Percentiles rank a stretch among this genome's conserved stretches.
These are phyloP conservation scores for Cecidostiba fungosa DNA, from an alignment of 2,888 invertebrate species.

Conservation along the genomic window DNA sequence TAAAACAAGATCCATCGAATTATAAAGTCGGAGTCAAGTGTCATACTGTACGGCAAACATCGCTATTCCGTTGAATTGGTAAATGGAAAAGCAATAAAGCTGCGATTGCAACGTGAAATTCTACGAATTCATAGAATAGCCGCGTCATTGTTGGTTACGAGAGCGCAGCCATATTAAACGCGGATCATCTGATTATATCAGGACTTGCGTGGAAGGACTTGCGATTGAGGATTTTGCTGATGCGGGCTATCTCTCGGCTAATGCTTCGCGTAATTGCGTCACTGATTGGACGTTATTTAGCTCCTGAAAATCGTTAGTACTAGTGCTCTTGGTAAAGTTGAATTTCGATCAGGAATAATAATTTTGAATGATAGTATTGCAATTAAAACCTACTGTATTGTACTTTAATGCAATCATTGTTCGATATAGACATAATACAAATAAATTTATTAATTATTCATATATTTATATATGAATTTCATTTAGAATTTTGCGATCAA, in stretches of 20 bases:
- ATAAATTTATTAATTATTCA: too few relatives aligned
- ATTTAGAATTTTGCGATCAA: too few relatives aligned
- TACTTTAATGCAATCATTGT: too few relatives aligned
- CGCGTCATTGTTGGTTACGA: neutral
- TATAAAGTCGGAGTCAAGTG: neutral
- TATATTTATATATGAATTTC: too few relatives aligned
- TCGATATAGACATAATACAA: too few relatives aligned
- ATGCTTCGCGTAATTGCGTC: constrained; percentile 45
- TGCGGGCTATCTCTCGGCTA: neutral
- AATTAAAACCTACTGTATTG: too few relatives aligned
- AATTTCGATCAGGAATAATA: neutral
- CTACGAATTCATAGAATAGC: neutral
- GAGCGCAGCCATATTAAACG: constrained; percentile 19
- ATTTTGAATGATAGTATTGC: too few relatives aligned
- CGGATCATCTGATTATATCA: constrained; percentile 51
- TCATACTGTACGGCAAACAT: too few relatives aligned
- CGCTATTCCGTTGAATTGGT: neutral
- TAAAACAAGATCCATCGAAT: neutral
- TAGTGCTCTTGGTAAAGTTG: neutral
- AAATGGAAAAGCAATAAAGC: neutral
- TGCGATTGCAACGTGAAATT: neutral
- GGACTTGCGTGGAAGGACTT: neutral
- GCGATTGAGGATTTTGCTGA: neutral
- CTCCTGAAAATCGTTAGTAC: constrained; percentile 39
- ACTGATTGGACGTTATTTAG: constrained; percentile 23